These are phyloP conservation scores for Papilio gigon DNA, from an alignment of 2,888 invertebrate species.

Conservation along the genomic window DNA sequence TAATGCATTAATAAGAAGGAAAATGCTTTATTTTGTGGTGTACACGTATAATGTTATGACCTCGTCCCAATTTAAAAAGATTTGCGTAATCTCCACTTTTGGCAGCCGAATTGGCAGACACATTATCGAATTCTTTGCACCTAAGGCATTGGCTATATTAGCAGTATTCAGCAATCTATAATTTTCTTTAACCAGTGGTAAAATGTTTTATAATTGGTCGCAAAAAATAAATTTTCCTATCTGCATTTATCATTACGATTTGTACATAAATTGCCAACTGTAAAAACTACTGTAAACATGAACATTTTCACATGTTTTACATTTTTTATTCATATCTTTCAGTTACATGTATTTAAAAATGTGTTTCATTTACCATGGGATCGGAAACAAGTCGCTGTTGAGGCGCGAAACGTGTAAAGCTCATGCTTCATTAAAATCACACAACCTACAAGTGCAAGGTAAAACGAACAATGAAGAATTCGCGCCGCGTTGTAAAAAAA, in stretches of 20 bases:
- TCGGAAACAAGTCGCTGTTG: constrained; percentile 48
- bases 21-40: too few relatives aligned
- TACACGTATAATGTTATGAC: neutral
- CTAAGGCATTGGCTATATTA: neutral
- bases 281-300: too few relatives aligned
- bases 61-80: neutral
- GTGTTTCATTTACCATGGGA: neutral
- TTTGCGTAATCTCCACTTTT: constrained; percentile 3
- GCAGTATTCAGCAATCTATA: too few relatives aligned
- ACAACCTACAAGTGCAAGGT: constrained; percentile 63
- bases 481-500: constrained; percentile 63
- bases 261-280: too few relatives aligned
- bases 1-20: too few relatives aligned
- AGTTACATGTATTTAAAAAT: neutral
- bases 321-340: too few relatives aligned
- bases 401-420: constrained; percentile 55
- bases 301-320: too few relatives aligned
- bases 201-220: too few relatives aligned
- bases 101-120: constrained; percentile 12
- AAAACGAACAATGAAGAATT: constrained; percentile 73
- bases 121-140: neutral
- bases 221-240: too few relatives aligned
- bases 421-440: constrained; percentile 69
- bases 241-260: too few relatives aligned
- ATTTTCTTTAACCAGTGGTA: too few relatives aligned